Conservation (phyloP, 30 jellyfish, hydroid and myxozoan species). For the Cassiopea xamachana region DNA sequence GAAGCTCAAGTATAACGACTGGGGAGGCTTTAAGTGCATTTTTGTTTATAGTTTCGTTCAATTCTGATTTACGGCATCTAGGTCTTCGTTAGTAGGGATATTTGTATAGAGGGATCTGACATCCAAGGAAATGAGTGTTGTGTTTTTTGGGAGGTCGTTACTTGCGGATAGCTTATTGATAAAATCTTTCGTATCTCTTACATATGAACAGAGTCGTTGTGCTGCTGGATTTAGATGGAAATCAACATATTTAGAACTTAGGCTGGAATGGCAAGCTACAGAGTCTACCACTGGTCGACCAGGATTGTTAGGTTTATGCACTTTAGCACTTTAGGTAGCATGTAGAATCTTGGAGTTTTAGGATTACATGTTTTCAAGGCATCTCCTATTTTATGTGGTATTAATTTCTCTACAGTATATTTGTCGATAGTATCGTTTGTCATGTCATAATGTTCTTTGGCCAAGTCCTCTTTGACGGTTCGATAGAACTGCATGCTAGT, state of each 20-base stretch:
- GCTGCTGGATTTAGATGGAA: not conserved
- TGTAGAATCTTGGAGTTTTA: not conserved
- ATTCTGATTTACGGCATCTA: not conserved
- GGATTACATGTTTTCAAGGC: not conserved
- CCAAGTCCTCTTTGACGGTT: too few relatives aligned
- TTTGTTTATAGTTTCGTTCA: not conserved
- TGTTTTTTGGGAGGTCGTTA: constrained; percentile 6
- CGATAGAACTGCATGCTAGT: too few relatives aligned
- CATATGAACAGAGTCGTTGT: not conserved
- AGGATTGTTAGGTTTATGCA: constrained; percentile 5
- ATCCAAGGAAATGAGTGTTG: constrained; percentile 29
- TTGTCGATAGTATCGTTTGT: too few relatives aligned
- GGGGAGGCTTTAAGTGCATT: not conserved
- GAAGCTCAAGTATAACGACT: not conserved
- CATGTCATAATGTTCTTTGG: too few relatives aligned
- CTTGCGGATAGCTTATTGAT: not conserved
- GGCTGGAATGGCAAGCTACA: constrained; percentile 9
- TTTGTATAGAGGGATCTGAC: constrained; percentile 36
- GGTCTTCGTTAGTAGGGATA: constrained; percentile 20
- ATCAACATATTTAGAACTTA: not conserved
- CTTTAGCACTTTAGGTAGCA: constrained; percentile 11
- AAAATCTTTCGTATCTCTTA: constrained; percentile 30
- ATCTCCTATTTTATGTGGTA: too few relatives aligned
- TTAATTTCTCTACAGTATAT: too few relatives aligned
- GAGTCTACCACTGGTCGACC: not conserved